phyloP scores from a whole-genome alignment of 2,888 invertebrate species.

The Ptychoptera contaminata region DNA sequence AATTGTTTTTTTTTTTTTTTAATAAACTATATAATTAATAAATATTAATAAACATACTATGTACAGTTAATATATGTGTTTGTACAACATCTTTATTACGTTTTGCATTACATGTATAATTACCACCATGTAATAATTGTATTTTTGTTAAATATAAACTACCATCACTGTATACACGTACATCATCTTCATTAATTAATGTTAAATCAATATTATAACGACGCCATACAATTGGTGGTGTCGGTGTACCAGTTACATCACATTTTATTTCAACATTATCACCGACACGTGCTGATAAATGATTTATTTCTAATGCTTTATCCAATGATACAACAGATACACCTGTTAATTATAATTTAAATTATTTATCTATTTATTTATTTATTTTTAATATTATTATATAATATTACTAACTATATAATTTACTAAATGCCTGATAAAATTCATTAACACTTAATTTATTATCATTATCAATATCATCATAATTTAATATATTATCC shows the following conservation, averaged over 20 bases:
- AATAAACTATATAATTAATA: neutral
- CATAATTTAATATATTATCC: slow-evolving; percentile 50
- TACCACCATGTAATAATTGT: slow-evolving; percentile 57
- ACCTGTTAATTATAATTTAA: slow-evolving; percentile 30
- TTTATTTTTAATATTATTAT: neutral
- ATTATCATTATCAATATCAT: slow-evolving; percentile 49
- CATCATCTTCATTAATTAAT: slow-evolving; percentile 41
- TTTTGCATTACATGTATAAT: slow-evolving; percentile 61
- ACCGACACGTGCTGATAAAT: slow-evolving; percentile 51
- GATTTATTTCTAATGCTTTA: slow-evolving; percentile 53
- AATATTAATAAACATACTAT: slow-evolving; percentile 41
- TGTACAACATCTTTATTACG: slow-evolving; percentile 56
- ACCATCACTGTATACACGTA: slow-evolving; percentile 55
- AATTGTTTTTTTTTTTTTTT: neutral
- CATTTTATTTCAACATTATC: slow-evolving; percentile 66
- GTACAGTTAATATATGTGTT: slow-evolving; percentile 55
- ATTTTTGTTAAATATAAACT: slow-evolving; percentile 56
- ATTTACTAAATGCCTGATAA: slow-evolving; percentile 58
- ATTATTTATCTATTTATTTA: neutral
- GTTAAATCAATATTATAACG: slow-evolving; percentile 48
- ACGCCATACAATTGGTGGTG: slow-evolving; percentile 55
- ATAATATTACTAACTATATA: slow-evolving; percentile 48
- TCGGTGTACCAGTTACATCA: slow-evolving; percentile 54
- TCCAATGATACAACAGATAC: slow-evolving; percentile 55
- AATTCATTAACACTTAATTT: slow-evolving; percentile 54